These are phyloP conservation scores for Pedionomus torquatus DNA, from an alignment of 2,113 vertebrate genomes.

Conservation along the genomic window DNA sequence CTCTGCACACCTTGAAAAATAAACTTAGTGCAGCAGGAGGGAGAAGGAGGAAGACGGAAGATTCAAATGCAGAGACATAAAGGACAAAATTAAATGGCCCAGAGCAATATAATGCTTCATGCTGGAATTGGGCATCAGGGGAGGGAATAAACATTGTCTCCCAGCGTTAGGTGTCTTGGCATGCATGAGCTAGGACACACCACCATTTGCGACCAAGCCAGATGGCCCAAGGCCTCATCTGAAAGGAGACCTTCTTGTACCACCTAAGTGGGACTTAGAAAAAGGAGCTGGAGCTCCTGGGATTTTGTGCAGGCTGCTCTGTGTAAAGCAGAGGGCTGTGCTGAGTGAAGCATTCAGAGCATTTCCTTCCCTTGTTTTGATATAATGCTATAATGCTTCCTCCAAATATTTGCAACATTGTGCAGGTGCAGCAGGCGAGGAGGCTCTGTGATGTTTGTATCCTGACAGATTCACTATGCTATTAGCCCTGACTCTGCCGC, in stretches of 20 bases:
- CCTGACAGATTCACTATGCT: neutral
- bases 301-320: neutral
- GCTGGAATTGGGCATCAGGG: neutral
- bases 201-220: fast-evolving
- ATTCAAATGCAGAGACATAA: neutral
- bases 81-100: neutral
- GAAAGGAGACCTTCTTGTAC: neutral
- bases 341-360: neutral
- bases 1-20: neutral
- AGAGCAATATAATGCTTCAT: neutral
- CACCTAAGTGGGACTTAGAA: neutral
- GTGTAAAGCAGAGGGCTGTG: neutral
- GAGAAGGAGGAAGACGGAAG: neutral
- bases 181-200: neutral
- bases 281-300: neutral
- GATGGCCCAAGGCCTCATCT: neutral
- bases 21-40: neutral
- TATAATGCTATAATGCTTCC: neutral
- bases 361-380: neutral
- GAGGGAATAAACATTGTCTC: neutral
- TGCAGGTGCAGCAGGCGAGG: neutral
- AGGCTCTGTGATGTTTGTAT: neutral
- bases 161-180: neutral
- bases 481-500: neutral
- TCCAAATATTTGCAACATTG: neutral